These are phyloP conservation scores for Romanogobio albipinnatus DNA, from an alignment of 2,113 vertebrate species.

Conservation along the genomic window DNA sequence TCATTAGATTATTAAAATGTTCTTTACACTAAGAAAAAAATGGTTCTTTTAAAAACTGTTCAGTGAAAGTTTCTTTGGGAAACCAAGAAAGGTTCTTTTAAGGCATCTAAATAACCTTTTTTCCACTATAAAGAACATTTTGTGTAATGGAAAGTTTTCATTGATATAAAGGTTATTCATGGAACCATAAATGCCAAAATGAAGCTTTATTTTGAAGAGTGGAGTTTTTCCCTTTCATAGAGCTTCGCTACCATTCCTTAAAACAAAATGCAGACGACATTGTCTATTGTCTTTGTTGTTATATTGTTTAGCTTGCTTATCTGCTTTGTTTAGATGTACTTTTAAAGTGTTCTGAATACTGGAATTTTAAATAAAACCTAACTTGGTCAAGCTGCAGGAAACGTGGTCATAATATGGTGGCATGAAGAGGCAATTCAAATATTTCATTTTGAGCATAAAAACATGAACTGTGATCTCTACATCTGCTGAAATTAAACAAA, in stretches of 20 bases:
- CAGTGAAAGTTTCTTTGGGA: too few species aligned
- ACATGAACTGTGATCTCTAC: neutral
- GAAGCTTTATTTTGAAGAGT: too few species aligned
- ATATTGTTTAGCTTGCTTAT: neutral
- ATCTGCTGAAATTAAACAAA: neutral
- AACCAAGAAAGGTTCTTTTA: too few species aligned
- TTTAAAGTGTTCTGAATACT: neutral
- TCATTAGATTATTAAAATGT: too few species aligned
- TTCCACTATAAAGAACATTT: too few species aligned
- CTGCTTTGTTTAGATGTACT: neutral
- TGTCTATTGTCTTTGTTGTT: neutral
- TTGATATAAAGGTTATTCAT: too few species aligned
- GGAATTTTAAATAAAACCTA: neutral
- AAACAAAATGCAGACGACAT: neutral
- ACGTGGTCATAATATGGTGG: neutral
- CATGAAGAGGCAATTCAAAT: neutral
- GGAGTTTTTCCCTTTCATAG: neutral
- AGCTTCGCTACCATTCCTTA: neutral
- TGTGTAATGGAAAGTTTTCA: too few species aligned
- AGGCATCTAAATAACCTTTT: too few species aligned
- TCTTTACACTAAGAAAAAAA: too few species aligned
- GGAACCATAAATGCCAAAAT: too few species aligned
- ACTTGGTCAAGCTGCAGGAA: neutral
- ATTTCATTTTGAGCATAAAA: neutral
- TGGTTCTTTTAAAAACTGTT: too few species aligned